Conservation (phyloP, 2,113 vertebrate genomes). For the Columbina picui region DNA sequence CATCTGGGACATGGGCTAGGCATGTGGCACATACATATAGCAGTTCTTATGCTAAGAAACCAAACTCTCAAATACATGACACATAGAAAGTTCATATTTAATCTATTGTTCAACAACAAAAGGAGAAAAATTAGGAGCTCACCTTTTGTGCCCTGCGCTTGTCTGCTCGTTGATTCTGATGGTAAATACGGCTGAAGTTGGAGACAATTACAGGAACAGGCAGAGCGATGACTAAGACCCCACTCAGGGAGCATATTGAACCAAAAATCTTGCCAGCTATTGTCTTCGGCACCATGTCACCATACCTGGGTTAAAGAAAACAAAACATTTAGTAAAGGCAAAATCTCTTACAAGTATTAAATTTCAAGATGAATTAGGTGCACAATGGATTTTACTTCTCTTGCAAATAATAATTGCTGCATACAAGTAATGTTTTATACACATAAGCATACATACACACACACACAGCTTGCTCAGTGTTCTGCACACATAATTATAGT, state of each 20-base stretch:
- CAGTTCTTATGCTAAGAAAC: background rate
- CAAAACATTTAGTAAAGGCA: background rate
- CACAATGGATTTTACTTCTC: background rate
- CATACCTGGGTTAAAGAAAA: slow-evolving; percentile 82
- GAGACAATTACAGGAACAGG: slow-evolving; percentile 97
- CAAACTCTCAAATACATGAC: background rate
- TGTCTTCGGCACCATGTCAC: slow-evolving; percentile 98
- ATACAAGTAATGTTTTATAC: background rate
- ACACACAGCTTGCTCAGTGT: background rate
- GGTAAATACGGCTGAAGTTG: slow-evolving; percentile 98
- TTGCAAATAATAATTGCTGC: background rate
- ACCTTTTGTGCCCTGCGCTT: slow-evolving; percentile 96
- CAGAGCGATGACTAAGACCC: slow-evolving; percentile 94
- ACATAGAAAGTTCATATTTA: background rate
- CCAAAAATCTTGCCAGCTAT: slow-evolving; percentile 97
- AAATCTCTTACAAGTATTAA: background rate
- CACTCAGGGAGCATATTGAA: slow-evolving; percentile 94
- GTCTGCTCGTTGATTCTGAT: slow-evolving; percentile 96
- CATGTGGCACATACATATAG: background rate
- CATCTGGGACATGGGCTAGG: background rate
- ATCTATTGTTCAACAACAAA: background rate
- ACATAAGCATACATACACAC: background rate
- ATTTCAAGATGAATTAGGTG: background rate
- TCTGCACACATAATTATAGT: background rate
- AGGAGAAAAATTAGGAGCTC: background rate